Conservation (phyloP, 1,140 invertebrate genomes). For the Drosophila santomea region DNA sequence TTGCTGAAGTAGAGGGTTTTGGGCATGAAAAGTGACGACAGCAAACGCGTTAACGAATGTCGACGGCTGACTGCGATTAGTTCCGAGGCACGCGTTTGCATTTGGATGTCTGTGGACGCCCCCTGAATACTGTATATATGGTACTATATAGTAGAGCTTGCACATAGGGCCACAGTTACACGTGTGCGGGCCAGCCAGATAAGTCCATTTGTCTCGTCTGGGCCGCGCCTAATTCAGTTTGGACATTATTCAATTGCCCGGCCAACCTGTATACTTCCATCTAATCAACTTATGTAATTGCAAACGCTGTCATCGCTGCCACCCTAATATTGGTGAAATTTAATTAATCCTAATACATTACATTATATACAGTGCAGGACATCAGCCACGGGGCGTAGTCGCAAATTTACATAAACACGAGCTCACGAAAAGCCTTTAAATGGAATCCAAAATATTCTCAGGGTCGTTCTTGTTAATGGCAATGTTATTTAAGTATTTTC, state of each 20-base stretch:
- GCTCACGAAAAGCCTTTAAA: constrained; percentile 14
- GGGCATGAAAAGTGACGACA: constrained; percentile 69
- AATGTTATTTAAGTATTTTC: constrained; percentile 34
- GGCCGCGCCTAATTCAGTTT: constrained; percentile 46
- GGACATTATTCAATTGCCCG: constrained; percentile 38
- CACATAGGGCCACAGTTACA: constrained; percentile 31
- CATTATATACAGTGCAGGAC: constrained; percentile 1
- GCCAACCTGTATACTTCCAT: constrained; percentile 1
- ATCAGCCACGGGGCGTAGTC: constrained; percentile 6
- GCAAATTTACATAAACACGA: constrained; percentile 26
- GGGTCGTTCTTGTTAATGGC: constrained; percentile 14
- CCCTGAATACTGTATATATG: constrained; percentile 23
- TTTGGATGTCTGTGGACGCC: constrained; percentile 52
- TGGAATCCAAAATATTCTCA: constrained; percentile 20
- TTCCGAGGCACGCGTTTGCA: constrained; percentile 42
- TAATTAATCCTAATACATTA: constrained; percentile 33
- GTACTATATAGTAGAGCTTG: neutral
- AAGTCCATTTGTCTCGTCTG: constrained; percentile 48
- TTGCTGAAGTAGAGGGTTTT: constrained; percentile 29
- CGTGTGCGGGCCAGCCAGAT: neutral
- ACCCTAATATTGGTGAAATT: constrained; percentile 28
- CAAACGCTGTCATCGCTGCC: constrained; percentile 15
- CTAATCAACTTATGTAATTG: constrained; percentile 19
- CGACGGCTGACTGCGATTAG: constrained; percentile 54
- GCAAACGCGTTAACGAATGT: constrained; percentile 36